Evolutionary conservation across 2,888 invertebrate species (phyloP).

Genomic region (Dryadula phaetusa): DNA sequence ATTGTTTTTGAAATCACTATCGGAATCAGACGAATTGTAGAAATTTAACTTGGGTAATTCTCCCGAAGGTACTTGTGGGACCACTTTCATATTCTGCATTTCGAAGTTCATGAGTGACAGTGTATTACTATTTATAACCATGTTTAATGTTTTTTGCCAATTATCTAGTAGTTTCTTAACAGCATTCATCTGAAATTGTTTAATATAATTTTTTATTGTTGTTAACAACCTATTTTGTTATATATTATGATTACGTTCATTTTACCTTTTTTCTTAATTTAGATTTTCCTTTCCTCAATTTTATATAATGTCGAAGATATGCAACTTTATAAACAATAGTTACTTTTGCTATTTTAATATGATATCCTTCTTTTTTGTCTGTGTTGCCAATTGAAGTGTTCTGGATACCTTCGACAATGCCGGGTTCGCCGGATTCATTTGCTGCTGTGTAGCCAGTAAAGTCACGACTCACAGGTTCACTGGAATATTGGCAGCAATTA

Average conservation of each 20-base stretch:
- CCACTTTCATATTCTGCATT: slow-evolving; percentile 58
- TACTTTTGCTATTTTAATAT: slow-evolving; percentile 73
- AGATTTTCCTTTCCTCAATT: slow-evolving; percentile 68
- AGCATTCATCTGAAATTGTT: slow-evolving; percentile 25
- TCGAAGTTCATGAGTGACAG: slow-evolving; percentile 60
- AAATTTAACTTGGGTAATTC: slow-evolving; percentile 64
- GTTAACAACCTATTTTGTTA: background rate
- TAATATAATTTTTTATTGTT: background rate
- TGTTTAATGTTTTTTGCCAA: slow-evolving; percentile 72
- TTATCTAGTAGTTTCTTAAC: slow-evolving; percentile 70
- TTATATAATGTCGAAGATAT: slow-evolving; percentile 72
- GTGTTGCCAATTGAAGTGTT: slow-evolving; percentile 63
- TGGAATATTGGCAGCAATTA: slow-evolving; percentile 20
- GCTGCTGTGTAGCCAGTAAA: background rate
- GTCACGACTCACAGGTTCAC: slow-evolving; percentile 6
- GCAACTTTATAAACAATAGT: slow-evolving; percentile 77
- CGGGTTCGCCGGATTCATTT: slow-evolving; percentile 46
- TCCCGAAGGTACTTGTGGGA: slow-evolving; percentile 71
- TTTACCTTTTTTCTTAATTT: slow-evolving; percentile 70
- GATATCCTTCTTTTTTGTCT: slow-evolving; percentile 63
- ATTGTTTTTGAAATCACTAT: slow-evolving; percentile 61
- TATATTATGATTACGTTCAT: background rate
- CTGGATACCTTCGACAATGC: slow-evolving; percentile 56
- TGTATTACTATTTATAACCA: slow-evolving; percentile 65
- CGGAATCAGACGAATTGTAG: slow-evolving; percentile 62